phyloP scores from a whole-genome alignment of 2,888 invertebrate species.

The Gryllus longicercus region DNA sequence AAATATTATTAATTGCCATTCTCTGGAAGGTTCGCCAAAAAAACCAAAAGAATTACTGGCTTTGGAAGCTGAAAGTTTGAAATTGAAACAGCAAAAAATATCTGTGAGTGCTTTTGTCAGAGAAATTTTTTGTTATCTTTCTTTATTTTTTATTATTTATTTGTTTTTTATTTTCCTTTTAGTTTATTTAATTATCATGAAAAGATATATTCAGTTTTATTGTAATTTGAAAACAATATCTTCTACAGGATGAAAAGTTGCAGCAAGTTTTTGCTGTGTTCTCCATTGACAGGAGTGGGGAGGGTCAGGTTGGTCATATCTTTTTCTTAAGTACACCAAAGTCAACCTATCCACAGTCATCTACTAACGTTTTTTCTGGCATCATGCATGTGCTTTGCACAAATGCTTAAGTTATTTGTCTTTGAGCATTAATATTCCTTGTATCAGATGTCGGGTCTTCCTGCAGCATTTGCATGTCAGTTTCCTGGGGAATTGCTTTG shows the following conservation, averaged over 20 bases:
- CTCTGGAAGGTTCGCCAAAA: conserved; percentile 62
- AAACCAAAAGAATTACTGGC: conserved; percentile 70
- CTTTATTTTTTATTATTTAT: conserved; percentile 30
- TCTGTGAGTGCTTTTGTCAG: conserved; percentile 47
- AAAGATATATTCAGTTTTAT: conserved; percentile 42
- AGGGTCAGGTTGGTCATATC: conserved; percentile 48
- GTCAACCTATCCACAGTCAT: background rate
- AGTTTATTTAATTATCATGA: conserved; percentile 18
- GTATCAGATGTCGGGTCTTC: too few relatives aligned
- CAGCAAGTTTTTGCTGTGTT: conserved; percentile 51
- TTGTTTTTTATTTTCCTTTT: conserved; percentile 20
- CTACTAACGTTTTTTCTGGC: too few relatives aligned
- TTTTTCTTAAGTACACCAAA: background rate
- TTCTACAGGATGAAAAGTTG: conserved; percentile 49
- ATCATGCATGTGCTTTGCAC: too few relatives aligned
- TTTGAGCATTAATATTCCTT: too few relatives aligned
- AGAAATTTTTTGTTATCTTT: conserved; percentile 22
- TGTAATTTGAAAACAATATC: background rate
- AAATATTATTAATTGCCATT: conserved; percentile 70
- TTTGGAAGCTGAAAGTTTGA: conserved; percentile 68
- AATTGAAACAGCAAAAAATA: conserved; percentile 61
- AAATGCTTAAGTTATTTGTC: too few relatives aligned
- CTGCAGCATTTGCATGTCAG: too few relatives aligned
- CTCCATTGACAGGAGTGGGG: conserved; percentile 48
- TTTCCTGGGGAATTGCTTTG: too few relatives aligned